These are phyloP conservation scores for Neodiprion pinetum DNA, from an alignment of 1,140 invertebrate species.

Conservation along the genomic window DNA sequence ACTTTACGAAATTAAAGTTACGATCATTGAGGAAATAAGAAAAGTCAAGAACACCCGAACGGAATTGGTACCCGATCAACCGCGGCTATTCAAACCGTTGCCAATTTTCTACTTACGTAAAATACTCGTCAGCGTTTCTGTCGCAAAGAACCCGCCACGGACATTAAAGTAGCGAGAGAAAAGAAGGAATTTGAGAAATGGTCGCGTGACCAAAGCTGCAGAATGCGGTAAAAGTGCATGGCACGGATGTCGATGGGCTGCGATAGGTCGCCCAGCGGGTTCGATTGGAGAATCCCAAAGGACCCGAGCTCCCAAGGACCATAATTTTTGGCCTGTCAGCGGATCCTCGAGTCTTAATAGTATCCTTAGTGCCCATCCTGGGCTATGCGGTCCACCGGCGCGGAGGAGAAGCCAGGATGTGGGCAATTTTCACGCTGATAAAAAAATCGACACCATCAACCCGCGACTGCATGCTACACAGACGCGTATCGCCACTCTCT, in stretches of 20 bases:
- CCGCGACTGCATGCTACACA: neutral
- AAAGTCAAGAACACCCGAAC: too few relatives aligned
- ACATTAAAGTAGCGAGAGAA: too few relatives aligned
- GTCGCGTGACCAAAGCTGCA: conserved; percentile 2
- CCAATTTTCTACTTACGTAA: too few relatives aligned
- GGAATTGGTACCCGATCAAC: too few relatives aligned
- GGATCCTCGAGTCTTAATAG: neutral
- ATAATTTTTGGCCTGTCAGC: neutral
- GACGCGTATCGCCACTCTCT: neutral
- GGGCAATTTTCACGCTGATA: conserved; percentile 40
- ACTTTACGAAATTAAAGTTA: too few relatives aligned
- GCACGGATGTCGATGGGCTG: neutral
- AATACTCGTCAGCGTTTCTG: too few relatives aligned
- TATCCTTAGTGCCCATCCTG: neutral
- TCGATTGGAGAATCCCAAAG: too few relatives aligned
- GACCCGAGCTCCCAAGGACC: neutral
- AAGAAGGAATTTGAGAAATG: neutral
- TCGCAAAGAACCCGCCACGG: too few relatives aligned
- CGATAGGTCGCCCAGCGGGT: too few relatives aligned
- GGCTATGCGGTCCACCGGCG: neutral
- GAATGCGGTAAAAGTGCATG: neutral
- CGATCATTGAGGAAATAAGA: too few relatives aligned
- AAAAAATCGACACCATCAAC: neutral
- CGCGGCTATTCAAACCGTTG: too few relatives aligned
- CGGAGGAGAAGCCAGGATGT: conserved; percentile 32